These are phyloP conservation scores for Acanthosepion lycidas DNA, from an alignment of 2,888 invertebrate genomes.

Conservation along the genomic window DNA sequence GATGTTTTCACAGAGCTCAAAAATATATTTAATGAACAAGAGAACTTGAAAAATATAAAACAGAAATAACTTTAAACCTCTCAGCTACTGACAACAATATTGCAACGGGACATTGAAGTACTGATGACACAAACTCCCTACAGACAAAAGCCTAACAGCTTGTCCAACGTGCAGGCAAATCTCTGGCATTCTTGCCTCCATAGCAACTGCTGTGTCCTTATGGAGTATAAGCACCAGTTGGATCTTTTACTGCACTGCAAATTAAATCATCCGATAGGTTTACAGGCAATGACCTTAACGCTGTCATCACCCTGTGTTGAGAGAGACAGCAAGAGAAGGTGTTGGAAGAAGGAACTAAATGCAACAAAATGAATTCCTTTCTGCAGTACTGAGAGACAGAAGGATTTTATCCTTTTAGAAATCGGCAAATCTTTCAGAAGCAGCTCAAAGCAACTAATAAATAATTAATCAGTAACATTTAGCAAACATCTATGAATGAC, in stretches of 20 bases:
- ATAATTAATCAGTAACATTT: conserved; percentile 22
- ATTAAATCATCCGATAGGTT: not conserved
- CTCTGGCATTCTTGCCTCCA: conserved; percentile 18
- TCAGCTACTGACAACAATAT: not conserved
- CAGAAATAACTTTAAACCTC: not conserved
- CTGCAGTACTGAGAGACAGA: not conserved
- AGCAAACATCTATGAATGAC: not conserved
- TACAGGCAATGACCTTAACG: not conserved
- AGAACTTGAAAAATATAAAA: not conserved
- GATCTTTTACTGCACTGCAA: not conserved
- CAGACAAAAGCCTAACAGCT: not conserved
- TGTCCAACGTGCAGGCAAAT: not conserved
- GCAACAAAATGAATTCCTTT: not conserved
- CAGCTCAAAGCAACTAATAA: conserved; percentile 18
- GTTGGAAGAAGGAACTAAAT: not conserved
- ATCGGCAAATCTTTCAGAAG: not conserved
- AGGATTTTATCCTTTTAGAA: not conserved
- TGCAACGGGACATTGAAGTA: not conserved
- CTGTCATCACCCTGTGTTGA: not conserved
- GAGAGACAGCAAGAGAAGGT: not conserved
- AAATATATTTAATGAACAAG: not conserved
- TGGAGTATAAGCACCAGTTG: not conserved
- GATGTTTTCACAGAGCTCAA: not conserved
- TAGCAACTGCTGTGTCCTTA: not conserved
- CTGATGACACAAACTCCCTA: not conserved